A percentile compares a stretch with the other conserved stretches of the same genome.
These are phyloP conservation scores for Centropyge bicolor DNA, from an alignment of 2,797 vertebrate species.

Conservation along the genomic window DNA sequence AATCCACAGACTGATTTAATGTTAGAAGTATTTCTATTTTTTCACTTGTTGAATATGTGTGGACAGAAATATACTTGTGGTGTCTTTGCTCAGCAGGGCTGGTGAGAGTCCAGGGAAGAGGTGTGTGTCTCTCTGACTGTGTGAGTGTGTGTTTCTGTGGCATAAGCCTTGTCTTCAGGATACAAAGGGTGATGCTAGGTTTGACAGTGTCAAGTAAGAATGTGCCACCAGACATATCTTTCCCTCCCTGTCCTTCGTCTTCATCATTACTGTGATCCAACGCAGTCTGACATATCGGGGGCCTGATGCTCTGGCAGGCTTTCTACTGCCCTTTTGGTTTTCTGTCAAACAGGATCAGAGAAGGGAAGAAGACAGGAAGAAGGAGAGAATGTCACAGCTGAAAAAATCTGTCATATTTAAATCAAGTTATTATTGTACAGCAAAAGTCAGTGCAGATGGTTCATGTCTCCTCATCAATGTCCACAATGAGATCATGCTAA, in stretches of 20 bases:
- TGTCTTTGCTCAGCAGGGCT: constrained; percentile 22
- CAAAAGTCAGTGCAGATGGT: not conserved
- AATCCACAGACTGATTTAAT: constrained; percentile 2
- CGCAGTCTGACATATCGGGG: constrained; percentile 42
- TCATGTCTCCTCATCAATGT: too few species aligned
- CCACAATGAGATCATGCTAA: not conserved
- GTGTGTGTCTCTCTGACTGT: not conserved
- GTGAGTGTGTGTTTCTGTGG: constrained; percentile 17
- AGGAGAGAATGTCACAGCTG: constrained; percentile 5
- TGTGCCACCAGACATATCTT: constrained; percentile 17
- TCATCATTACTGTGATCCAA: constrained; percentile 38
- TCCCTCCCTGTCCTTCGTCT: constrained; percentile 26
- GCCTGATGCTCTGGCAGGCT: constrained; percentile 23
- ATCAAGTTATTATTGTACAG: constrained; percentile 2
- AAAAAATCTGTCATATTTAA: constrained; percentile 9
- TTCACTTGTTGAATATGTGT: constrained; percentile 15
- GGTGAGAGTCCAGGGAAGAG: not conserved
- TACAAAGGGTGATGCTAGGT: constrained; percentile 25
- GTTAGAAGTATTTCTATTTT: not conserved
- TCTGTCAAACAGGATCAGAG: constrained; percentile 53
- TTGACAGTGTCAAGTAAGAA: constrained; percentile 26
- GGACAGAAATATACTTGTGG: constrained; percentile 21
- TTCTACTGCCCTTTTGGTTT: constrained; percentile 50
- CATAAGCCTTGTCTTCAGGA: constrained; percentile 18
- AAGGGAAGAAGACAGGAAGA: not conserved